Base-by-base conservation (phyloP, 2,888 invertebrate species). In the Plagodis pulveraria region DNA sequence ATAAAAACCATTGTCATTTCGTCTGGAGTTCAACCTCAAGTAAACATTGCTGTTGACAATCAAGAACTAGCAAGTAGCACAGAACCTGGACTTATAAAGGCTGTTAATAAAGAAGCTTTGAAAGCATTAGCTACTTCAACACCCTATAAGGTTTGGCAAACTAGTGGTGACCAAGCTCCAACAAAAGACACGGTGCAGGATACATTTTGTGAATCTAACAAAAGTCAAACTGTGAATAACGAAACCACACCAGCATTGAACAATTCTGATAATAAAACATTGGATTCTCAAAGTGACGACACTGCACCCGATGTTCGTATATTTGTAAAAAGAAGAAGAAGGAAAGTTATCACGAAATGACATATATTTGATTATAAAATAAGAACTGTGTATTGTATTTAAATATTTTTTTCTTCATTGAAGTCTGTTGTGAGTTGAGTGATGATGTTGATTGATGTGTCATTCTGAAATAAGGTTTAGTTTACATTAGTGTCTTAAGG, bases 91-190 rank as follows among this genome's bases (percentile, higher is more conserved):
- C 40, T 43, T 11, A 12, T 52, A 35, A 51, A 32, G 6, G 11
- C 63, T 9, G 71, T 65, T 56, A 69, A 59, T 57, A 66, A 66
- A 49, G 69, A 72, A 40, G 38, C 57, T 10, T 42, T 82, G 33
- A 74, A 76, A 64, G 87, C 86, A 52, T 70, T 87, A 51, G 88
- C 88, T n/a, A 88, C 88, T 7, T 90, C 89, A 5, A 91, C 91
- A 7, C 89, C 90, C 0, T 71, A 82, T 5, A 90, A 88, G 33
- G 44, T 71, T 36, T 60, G 42, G 45, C 12, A 44, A 49, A 34
- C 68, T 50, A 65, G 57, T 56, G 10, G 34, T 43, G 44, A 53
- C 36, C 50, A 41, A 40, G 5, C 46, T 41, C 67, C 61, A 48
- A n/a, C 44, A 1, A 61, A 62, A n/a, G 22, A 47, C 42, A 62